Percentiles rank a stretch among this genome's conserved stretches.
Conservation (phyloP, 2,888 invertebrate species). For the Cerceris ruficornis region DNA sequence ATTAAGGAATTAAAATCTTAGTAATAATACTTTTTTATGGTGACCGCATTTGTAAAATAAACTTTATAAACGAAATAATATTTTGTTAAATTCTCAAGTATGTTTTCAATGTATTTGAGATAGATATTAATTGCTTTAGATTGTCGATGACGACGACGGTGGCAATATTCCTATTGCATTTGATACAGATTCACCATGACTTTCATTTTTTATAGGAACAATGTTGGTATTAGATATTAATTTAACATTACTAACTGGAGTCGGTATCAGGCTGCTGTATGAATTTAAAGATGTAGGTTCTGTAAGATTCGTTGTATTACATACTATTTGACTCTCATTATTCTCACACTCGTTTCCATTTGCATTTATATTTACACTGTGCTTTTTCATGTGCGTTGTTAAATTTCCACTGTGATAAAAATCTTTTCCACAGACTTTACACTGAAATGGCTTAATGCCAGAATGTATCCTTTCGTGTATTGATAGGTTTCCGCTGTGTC, state of each 20-base stretch:
- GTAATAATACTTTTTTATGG: conserved; percentile 10
- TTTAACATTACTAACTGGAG: conserved; percentile 43
- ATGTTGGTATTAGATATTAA: conserved; percentile 41
- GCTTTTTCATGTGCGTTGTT: conserved; percentile 80
- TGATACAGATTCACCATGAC: conserved; percentile 47
- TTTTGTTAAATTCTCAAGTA: conserved; percentile 5
- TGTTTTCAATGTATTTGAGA: neutral
- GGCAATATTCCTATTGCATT: conserved; percentile 37
- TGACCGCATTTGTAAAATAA: conserved; percentile 16
- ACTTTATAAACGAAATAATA: conserved; percentile 8
- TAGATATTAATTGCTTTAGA: conserved; percentile 33
- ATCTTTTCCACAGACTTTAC: conserved; percentile 79
- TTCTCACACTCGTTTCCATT: conserved; percentile 65
- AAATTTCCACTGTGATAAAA: conserved; percentile 81
- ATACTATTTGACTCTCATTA: conserved; percentile 55
- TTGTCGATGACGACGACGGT: conserved; percentile 32
- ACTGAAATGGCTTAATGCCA: conserved; percentile 80
- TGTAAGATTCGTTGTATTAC: conserved; percentile 42
- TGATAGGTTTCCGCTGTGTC: conserved; percentile 80
- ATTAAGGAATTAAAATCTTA: conserved; percentile 11
- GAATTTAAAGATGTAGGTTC: conserved; percentile 51
- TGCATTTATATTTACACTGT: conserved; percentile 67
- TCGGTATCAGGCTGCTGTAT: conserved; percentile 42
- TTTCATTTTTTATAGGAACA: conserved; percentile 67
- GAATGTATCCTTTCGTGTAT: conserved; percentile 81